Percentiles rank a stretch among this genome's conserved stretches.
Conservation (phyloP, 2,113 vertebrate species). For the Mesitornis unicolor region DNA sequence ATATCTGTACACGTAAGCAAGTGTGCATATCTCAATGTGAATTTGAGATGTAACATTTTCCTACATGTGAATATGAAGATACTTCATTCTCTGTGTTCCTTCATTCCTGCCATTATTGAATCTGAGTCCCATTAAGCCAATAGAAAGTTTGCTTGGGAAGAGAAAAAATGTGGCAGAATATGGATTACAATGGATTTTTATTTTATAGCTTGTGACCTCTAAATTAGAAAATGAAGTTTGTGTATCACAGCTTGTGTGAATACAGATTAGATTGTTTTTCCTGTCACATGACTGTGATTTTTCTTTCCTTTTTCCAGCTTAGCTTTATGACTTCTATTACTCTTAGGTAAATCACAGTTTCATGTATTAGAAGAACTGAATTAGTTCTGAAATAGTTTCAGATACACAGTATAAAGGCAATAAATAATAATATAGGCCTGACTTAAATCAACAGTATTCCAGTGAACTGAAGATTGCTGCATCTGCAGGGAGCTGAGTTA, state of each 20-base stretch:
- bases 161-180: neutral
- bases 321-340: neutral
- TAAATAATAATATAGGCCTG: neutral
- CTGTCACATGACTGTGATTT: neutral
- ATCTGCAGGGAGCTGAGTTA: neutral
- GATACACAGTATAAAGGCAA: neutral
- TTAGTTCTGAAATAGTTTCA: neutral
- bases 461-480: neutral
- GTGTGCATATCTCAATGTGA: neutral
- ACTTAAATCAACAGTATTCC: neutral
- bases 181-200: neutral
- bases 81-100: neutral
- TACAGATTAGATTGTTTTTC: neutral
- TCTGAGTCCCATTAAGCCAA: neutral
- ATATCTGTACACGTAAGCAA: neutral
- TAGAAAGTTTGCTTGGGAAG: neutral
- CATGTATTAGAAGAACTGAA: neutral
- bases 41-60: accelerated
- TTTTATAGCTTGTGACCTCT: neutral
- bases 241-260: neutral
- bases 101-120: neutral
- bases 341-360: neutral
- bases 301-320: neutral
- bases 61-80: neutral
- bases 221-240: neutral